phyloP scores from a whole-genome alignment of 2,113 vertebrate genomes.

The Picathartes gymnocephalus region DNA sequence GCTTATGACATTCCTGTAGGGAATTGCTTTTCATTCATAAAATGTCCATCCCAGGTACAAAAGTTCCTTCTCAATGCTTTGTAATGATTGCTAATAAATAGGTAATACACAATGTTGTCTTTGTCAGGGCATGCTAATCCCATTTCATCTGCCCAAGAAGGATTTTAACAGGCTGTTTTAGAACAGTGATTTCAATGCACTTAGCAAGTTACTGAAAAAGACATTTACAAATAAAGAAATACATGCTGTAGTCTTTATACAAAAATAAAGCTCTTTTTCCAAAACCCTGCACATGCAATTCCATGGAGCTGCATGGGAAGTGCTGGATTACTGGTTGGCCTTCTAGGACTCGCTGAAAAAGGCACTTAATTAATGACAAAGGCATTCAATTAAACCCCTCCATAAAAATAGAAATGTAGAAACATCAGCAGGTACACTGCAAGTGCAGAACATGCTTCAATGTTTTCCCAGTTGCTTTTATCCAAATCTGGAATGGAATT shows the following conservation, averaged over 20 bases:
- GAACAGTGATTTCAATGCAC: neutral
- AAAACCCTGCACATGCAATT: neutral
- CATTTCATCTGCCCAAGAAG: neutral
- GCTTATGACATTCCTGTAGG: slow-evolving; percentile 38
- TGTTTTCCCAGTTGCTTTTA: neutral
- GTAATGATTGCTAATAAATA: neutral
- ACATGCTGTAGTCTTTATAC: neutral
- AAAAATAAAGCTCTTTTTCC: neutral
- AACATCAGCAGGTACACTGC: neutral
- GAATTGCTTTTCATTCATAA: neutral
- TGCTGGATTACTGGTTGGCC: neutral
- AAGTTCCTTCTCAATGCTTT: neutral
- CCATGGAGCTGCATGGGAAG: neutral
- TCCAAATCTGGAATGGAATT: neutral
- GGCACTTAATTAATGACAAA: neutral
- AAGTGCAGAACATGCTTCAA: neutral
- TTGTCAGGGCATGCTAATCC: neutral
- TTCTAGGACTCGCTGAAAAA: neutral
- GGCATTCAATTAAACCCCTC: neutral
- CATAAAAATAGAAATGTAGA: neutral
- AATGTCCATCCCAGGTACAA: neutral
- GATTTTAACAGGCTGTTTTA: neutral
- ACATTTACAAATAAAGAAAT: neutral
- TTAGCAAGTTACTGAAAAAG: slow-evolving; percentile 6
- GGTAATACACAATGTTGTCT: neutral